Percentiles rank a stretch among this genome's conserved stretches.
These are phyloP conservation scores for Leptothorax acervorum DNA, from an alignment of 2,888 invertebrate species.

Conservation along the genomic window DNA sequence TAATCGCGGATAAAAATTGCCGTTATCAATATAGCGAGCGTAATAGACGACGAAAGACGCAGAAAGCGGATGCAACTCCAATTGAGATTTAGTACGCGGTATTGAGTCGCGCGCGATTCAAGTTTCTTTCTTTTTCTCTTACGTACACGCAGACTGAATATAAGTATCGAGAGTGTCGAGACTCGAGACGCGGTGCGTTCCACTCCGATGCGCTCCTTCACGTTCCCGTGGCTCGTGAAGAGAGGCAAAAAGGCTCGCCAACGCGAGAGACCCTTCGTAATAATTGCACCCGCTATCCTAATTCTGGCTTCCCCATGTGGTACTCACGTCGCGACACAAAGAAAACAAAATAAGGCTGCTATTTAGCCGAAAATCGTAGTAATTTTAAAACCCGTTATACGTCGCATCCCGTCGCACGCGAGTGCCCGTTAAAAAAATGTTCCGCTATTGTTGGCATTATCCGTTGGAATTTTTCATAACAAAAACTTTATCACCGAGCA, in stretches of 20 bases:
- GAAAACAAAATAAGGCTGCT: not conserved
- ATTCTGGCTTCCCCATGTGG: constrained; percentile 59
- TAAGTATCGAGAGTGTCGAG: constrained; percentile 67
- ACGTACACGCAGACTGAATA: constrained; percentile 52
- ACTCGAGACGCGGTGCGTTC: constrained; percentile 71
- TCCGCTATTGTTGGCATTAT: not conserved
- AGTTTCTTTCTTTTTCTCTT: constrained; percentile 29
- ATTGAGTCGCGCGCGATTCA: constrained; percentile 32
- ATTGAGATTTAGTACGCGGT: constrained; percentile 37
- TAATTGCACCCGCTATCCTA: constrained; percentile 68
- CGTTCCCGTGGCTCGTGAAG: constrained; percentile 61
- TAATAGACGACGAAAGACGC: constrained; percentile 11
- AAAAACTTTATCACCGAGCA: not conserved
- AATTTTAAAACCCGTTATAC: constrained; percentile 25
- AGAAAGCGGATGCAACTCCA: constrained; percentile 15
- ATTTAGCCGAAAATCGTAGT: constrained; percentile 35
- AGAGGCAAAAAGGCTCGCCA: constrained; percentile 49
- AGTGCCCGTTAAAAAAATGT: not conserved
- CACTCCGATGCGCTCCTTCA: constrained; percentile 74
- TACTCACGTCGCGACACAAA: constrained; percentile 32
- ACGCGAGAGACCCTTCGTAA: constrained; percentile 59
- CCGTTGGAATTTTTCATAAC: not conserved
- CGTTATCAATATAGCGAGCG: not conserved
- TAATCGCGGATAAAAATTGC: not conserved
- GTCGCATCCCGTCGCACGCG: not conserved